Base-by-base conservation (phyloP, 2,888 invertebrate genomes). In the Cataglyphis livida region DNA sequence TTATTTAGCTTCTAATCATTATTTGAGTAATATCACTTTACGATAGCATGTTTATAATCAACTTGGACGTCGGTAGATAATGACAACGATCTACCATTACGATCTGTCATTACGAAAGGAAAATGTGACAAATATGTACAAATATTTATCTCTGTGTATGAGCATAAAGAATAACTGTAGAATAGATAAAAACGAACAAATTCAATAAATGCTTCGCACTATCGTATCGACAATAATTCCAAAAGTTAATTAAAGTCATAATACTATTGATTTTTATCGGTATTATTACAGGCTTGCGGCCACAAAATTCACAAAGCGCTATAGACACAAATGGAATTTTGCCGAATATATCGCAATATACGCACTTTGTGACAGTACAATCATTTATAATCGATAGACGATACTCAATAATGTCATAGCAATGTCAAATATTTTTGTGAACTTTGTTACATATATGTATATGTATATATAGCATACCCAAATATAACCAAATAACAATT, bases 181-280 rank as follows among this genome's bases (percentile, higher is more conserved):
- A 21, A 3, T 3, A 21, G 25, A 9, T 44, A 54, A 32, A 28
- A 64, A 10, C n/a, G 18, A 44, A 6, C n/a, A 10, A 21, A 64
- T 12, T 18, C 32, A 57, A 51, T 3, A 18, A 15, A 35, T 44
- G 25, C 15, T 35, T 41, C 3, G 41, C 32, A 15, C 21, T 3
- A 12, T 28, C 10, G 44, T 44, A 28, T n/a, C 41, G 12, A 18
- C 15, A 10, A 10, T 62, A 32, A 65, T 65, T 51, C 15, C 25
- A n/a, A 75, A 51, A 76, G 51, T 28, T 76, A 66, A 54, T 76
- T 66, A 28, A 76, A 66, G 51, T 65, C 38, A 25, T 10, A 62
- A 44, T 15, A 32, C 15, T n/a, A 66, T 76, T 18, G 75, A 75
- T 51, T 35, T 51, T 25, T 35, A 25, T 38, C 66, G 51, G 38